Conservation (phyloP, 2,888 invertebrate genomes). For the Caenorhabditis drosophilae region DNA sequence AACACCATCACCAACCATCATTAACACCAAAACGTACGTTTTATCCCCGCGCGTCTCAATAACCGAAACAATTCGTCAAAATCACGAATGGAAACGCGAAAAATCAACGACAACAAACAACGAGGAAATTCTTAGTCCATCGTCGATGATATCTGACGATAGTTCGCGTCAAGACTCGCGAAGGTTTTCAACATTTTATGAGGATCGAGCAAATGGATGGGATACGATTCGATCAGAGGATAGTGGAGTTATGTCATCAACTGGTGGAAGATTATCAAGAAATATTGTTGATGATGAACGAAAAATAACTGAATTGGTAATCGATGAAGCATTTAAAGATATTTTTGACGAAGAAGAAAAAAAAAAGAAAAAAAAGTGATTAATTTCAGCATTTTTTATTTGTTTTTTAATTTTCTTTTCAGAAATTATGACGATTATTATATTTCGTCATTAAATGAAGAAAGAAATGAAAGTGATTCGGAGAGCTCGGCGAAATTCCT, state of each 20-base stretch:
- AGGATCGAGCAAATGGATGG: conserved; percentile 29
- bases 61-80: conserved; percentile 22
- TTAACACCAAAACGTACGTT: conserved; percentile 13
- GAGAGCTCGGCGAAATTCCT: conserved; percentile 11
- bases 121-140: conserved; percentile 31
- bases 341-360: conserved; percentile 13
- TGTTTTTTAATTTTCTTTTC: too few species aligned
- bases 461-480: conserved; percentile 15
- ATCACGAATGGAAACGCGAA: conserved; percentile 29
- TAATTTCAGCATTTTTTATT: too few species aligned
- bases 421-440: conserved; percentile 33
- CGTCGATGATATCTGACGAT: conserved; percentile 2
- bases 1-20: conserved; percentile 22
- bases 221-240: conserved; percentile 31
- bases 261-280: conserved; percentile 12
- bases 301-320: conserved; percentile 11
- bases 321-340: conserved; percentile 27
- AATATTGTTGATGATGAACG: conserved; percentile 2
- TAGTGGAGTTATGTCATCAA: conserved; percentile 31
- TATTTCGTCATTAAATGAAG: conserved; percentile 17
- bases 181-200: conserved; percentile 28
- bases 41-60: conserved; percentile 18
- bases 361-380: conserved; percentile 1
- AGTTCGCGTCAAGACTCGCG: conserved; percentile 7
- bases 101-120: conserved; percentile 11